Base-by-base conservation (phyloP, 2,113 vertebrate genomes). In the Zosterops hypoxanthus region DNA sequence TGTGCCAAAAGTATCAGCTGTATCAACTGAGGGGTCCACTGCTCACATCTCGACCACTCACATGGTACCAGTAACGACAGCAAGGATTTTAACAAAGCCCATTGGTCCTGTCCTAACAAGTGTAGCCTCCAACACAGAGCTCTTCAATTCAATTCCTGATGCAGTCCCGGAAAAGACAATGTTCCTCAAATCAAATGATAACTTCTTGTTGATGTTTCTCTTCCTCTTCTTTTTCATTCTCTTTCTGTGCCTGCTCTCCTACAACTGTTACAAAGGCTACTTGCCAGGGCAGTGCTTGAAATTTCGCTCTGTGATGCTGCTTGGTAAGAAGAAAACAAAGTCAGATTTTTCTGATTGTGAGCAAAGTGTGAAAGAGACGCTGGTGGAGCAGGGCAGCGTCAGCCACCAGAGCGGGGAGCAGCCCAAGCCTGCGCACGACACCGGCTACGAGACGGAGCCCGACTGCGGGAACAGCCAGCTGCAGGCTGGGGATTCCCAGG, bases 251-350 rank as follows among this genome's bases (percentile, higher is more conserved):
- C 98, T 99, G 8, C 46, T 99, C 22, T 97, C 91, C 25, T 99
- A 99, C 97, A 99, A 99, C 97, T 99, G 99, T 93, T 99, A 99
- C 97, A 99, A 99, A 98, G 99, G 98, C 92, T 99, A 98, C 77
- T 98, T 99, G 20, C 99, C 99, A 0, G 98, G 97, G 7, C 98
- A 98, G 21, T 99, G 99, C 97, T 97, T 99, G 31, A 98, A 98
- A n/a, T 95, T 99, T 47, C 98, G 99, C 28, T 97, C 98, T 0
- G 91, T 98, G 25, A 81, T 99, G 92, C 86, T 99, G 50, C 98
- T 99, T 7, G 98, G 98, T 8, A 98, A 98, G 92, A 99, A 99
- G 94, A 98, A 98, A 44, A 92, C 98, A 0, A 97, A 98, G 92
- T 97, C 98, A 0, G 99, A 99, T 79, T 99, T 99, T 69, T 97